A percentile compares a stretch with the other conserved stretches of the same genome.
Conservation (phyloP, 2,113 vertebrate genomes). For the Rutilus rutilus region DNA sequence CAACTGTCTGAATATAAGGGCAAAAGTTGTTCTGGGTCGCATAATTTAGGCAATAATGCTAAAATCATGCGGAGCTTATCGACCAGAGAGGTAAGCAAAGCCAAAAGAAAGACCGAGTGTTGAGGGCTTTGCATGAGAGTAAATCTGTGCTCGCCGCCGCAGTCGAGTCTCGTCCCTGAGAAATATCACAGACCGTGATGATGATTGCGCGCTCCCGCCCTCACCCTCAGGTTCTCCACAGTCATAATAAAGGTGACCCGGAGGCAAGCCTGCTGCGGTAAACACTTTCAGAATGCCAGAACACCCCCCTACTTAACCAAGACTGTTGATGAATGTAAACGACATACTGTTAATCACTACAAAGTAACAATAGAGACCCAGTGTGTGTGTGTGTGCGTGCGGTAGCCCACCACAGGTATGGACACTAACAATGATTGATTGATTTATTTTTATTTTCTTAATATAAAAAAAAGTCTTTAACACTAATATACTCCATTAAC, state of each 20-base stretch:
- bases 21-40: constrained; percentile 27
- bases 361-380: background rate
- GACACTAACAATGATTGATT: background rate
- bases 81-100: constrained; percentile 1
- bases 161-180: constrained; percentile 12
- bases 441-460: background rate
- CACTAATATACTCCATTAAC: background rate
- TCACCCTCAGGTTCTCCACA: constrained; percentile 25
- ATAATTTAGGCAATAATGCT: background rate
- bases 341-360: background rate
- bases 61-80: constrained; percentile 2
- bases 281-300: constrained; percentile 16
- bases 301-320: background rate
- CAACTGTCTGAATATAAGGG: constrained; percentile 1
- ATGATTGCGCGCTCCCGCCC: constrained; percentile 38
- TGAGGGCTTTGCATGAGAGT: constrained; percentile 30
- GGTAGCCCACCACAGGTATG: background rate
- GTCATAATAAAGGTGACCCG: constrained; percentile 42
- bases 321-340: constrained; percentile 24
- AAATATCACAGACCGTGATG: constrained; percentile 15
- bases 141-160: constrained; percentile 22
- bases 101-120: constrained; percentile 11
- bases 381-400: background rate
- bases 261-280: constrained; percentile 33
- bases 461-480: background rate